Base-by-base conservation (phyloP, 2,888 invertebrate genomes). In the Rotaria socialis region DNA sequence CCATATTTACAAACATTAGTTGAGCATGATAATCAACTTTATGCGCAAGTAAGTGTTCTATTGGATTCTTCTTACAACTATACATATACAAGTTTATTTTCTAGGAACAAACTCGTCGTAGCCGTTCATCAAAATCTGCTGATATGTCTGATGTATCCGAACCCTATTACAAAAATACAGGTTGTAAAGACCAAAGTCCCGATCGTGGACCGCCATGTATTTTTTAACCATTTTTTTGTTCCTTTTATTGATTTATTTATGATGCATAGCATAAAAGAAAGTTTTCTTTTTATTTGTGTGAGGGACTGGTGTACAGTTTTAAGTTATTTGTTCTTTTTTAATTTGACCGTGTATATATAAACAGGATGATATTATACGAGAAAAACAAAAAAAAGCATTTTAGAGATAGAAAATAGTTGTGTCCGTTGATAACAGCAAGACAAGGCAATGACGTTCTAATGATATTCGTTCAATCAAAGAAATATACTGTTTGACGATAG, bases 191-290 rank as follows among this genome's bases (percentile, higher is more conserved):
- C 47, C 80, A 80, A 80, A 47, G 47, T 47, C 80, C 80, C 3
- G 80, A 80, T 47, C 80, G 47, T 47, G 80, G 80, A 47, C 80
- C 80, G 11, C 80, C 47, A 24, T 80, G 80, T 80, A 80, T 80
- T 47, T 80, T 80, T 47, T 80, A n/a, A 80, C 11, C 2, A 27
- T n/a, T 27, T 3, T 3, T 14, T n/a, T 67, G 27, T 67, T 10
- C 1, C 27, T n/a, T 27, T 11, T 35, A 55, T 22, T 55, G 55
- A 22, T 55, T 22, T 7, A 56, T 56, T 24, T 56, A 5, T 56
- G 22, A 56, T 56, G 56, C 8, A 56, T 24, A 35, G 67, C 11
- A 6, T 5, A 16, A 35, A 35, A 27, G 16, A 2, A 27, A 67
- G 3, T 1, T 14, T 2, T 67, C 27, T 41, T 19, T 35, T 27